A percentile compares a stretch with the other conserved stretches of the same genome.
Evolutionary conservation across 1,140 invertebrate genomes (phyloP).

Genomic region (Cryptotermes secundus): DNA sequence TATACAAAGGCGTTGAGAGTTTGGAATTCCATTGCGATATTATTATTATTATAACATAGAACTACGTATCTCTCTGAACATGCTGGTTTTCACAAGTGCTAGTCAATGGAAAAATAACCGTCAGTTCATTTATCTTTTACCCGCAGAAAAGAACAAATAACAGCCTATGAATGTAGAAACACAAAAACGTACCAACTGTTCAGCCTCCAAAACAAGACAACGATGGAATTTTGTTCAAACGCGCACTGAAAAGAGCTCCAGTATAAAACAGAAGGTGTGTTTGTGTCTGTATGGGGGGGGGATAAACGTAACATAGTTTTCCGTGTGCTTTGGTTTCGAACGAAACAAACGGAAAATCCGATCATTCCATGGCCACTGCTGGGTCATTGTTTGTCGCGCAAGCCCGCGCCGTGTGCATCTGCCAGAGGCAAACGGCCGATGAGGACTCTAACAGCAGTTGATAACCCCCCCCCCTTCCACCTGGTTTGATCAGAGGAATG

Average conservation of each 20-base stretch:
- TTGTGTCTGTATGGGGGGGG: too few relatives aligned
- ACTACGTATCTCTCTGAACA: too few relatives aligned
- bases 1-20: too few relatives aligned
- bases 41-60: too few relatives aligned
- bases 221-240: not conserved
- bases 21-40: too few relatives aligned
- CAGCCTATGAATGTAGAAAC: not conserved
- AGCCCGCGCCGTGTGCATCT: not conserved
- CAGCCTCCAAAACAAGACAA: not conserved
- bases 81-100: too few relatives aligned
- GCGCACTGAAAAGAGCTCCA: not conserved
- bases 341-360: slow-evolving; percentile 1
- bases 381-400: not conserved
- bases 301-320: not conserved
- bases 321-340: not conserved
- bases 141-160: not conserved
- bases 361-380: not conserved
- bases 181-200: not conserved
- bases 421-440: not conserved
- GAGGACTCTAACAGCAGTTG: not conserved
- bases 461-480: not conserved
- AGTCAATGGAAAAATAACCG: not conserved
- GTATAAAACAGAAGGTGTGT: not conserved
- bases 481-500: not conserved
- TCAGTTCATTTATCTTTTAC: not conserved